phyloP scores from a whole-genome alignment of 2,888 invertebrate species.

The Aradus depressus region DNA sequence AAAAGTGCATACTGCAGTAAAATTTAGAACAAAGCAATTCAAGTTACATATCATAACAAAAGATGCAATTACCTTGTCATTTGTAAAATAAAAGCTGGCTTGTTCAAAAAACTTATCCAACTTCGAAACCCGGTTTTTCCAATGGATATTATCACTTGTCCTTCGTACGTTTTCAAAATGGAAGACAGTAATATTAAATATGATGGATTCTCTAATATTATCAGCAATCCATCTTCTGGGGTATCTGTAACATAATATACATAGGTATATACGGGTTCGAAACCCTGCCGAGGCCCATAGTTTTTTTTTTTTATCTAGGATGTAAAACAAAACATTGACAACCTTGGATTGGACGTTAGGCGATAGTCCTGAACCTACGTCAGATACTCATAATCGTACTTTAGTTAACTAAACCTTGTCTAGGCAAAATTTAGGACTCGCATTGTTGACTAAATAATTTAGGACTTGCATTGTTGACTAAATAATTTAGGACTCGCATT shows the following conservation, averaged over 20 bases:
- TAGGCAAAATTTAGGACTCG: too few relatives aligned
- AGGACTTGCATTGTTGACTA: too few relatives aligned
- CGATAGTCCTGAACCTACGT: too few relatives aligned
- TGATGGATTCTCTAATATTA: constrained; percentile 4
- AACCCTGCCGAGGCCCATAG: too few relatives aligned
- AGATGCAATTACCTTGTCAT: constrained; percentile 4
- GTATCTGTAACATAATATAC: not conserved
- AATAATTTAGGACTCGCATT: too few relatives aligned
- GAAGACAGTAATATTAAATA: not conserved
- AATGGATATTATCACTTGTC: constrained; percentile 6
- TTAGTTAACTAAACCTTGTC: too few relatives aligned
- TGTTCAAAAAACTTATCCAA: not conserved
- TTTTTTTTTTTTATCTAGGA: too few relatives aligned
- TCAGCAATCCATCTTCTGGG: constrained; percentile 7
- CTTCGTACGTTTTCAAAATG: not conserved
- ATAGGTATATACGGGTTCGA: not conserved
- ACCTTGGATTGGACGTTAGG: too few relatives aligned
- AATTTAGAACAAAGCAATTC: not conserved
- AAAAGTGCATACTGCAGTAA: not conserved
- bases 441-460: too few relatives aligned
- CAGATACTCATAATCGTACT: too few relatives aligned
- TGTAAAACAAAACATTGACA: too few relatives aligned
- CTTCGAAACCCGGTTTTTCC: constrained; percentile 2
- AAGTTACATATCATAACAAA: not conserved
- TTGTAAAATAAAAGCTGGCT: constrained; percentile 3